These are phyloP conservation scores for Autographa pulchrina DNA, from an alignment of 2,888 invertebrate species.

Conservation along the genomic window DNA sequence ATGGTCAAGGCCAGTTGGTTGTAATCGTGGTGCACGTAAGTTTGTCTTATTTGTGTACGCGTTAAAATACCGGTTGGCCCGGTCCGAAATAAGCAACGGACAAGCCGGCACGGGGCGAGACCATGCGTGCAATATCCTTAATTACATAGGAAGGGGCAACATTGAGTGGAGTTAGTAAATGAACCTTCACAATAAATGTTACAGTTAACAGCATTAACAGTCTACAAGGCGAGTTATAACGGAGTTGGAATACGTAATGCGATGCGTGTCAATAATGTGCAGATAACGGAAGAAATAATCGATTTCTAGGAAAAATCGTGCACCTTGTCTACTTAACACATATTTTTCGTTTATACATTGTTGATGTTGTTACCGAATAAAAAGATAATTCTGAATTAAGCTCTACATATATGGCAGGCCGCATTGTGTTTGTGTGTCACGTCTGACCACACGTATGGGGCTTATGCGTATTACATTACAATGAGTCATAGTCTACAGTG, in stretches of 20 bases:
- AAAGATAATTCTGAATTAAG: slow-evolving; percentile 40
- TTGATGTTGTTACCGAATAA: slow-evolving; percentile 28
- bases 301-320: slow-evolving; percentile 21
- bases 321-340: slow-evolving; percentile 9
- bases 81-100: slow-evolving; percentile 58
- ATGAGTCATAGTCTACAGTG: slow-evolving; percentile 62
- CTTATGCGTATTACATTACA: slow-evolving; percentile 59
- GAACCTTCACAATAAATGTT: slow-evolving; percentile 52
- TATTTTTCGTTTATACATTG: slow-evolving; percentile 14
- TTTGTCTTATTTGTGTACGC: slow-evolving; percentile 70
- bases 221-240: slow-evolving; percentile 63
- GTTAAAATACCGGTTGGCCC: slow-evolving; percentile 69
- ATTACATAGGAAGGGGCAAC: slow-evolving; percentile 49
- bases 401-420: slow-evolving; percentile 39
- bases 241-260: slow-evolving; percentile 62
- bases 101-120: slow-evolving; percentile 38
- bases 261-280: slow-evolving; percentile 52
- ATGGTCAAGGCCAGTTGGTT: slow-evolving; percentile 76
- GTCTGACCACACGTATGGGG: slow-evolving; percentile 62
- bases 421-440: slow-evolving; percentile 61
- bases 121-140: slow-evolving; percentile 60
- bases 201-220: slow-evolving; percentile 59
- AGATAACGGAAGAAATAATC: slow-evolving; percentile 37
- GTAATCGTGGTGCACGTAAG: slow-evolving; percentile 60
- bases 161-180: slow-evolving; percentile 52